Base-by-base conservation (phyloP, 2,888 invertebrate genomes). In the Aphodius granarius region DNA sequence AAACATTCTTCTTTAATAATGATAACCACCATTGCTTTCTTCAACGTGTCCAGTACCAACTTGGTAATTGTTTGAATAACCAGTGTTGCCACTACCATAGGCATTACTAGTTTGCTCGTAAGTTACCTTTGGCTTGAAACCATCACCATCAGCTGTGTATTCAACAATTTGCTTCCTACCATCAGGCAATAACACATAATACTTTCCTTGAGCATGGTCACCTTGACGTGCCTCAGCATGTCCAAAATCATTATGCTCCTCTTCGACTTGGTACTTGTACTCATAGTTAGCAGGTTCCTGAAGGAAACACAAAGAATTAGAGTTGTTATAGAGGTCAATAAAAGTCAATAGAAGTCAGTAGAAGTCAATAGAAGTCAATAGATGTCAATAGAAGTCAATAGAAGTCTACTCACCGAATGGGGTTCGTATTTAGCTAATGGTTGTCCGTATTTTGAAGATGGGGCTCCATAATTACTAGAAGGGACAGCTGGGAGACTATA, bases 261-360 rank as follows among this genome's bases (percentile, higher is more conserved):
- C 94, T 85, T 94, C 93, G 83, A 95, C 95, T 87, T 95, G 93
- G 88, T 94, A 95, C 85, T 91, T 92, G 89, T 94, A 95, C 89
- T 94, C 93, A 88, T 95, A 95, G 87, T 94, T 94, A 80, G 94
- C 94, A 80, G 94, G 94, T 87, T 92, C 94, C 95, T 95, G 83
- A 68, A 84, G 21, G 21, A 73, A 9, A 72, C 19, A 19, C 9
- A 62, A 6, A 63, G 13, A 13, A 9, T 43, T 2, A 43, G 13
- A 9, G 6, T 43, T 43, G 43, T 43, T 1, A 9, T n/a, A n/a
- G n/a, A n/a, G n/a, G n/a, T n/a, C n/a, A n/a, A n/a, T n/a, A n/a
- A n/a, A n/a, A n/a, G n/a, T n/a, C n/a, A n/a, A n/a, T n/a, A n/a
- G n/a, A n/a, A n/a, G n/a, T n/a, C n/a, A n/a, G n/a, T n/a, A n/a